Base-by-base conservation (phyloP, 2,888 invertebrate species). In the Cataglyphis altisquamis region DNA sequence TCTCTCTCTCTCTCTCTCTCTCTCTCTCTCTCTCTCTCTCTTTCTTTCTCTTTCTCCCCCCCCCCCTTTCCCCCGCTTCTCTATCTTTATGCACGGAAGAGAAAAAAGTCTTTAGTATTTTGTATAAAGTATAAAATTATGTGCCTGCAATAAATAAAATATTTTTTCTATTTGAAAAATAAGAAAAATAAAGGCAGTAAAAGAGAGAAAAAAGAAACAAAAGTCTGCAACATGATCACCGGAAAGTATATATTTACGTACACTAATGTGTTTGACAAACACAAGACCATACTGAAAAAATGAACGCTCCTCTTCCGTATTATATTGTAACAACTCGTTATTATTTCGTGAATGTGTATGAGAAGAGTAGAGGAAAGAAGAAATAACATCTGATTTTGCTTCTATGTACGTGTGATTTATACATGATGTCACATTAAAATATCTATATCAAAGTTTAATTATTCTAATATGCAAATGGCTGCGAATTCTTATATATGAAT, bases 201-300 rank as follows among this genome's bases (percentile, higher is more conserved):
- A 52, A 52, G 25, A 9, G n/a, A n/a, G 29, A 5, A 57, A 57
- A 57, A 29, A 29, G 15, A 25, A 57, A 39, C 36, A 77, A 66
- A 57, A 41, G 41, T 2, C 32, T 39, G 25, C 10, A 67, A 32
- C 41, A 10, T 29, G 64, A 80, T 32, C 60, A 60, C 21, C 45
- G 41, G 21, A 48, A 75, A 68, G 21, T 29, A 32, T 29, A 39
- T 80, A 67, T 78, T 78, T 72, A 39, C 73, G 21, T 39, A 63
- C 75, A 80, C 67, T 87, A 87, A 87, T 85, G 84, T 87, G 81
- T 87, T 87, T 87, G 83, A 83, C 41, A 77, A 87, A 81, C 73
- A 73, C 29, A 41, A 45, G 12, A 60, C 29, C 66, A 32, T 48
- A 62, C 15, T 55, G 29, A 29, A 41, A 45, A 77, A 55, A 57